Evolutionary conservation across 2,888 invertebrate species (phyloP).

Genomic region (Morpho helenor): DNA sequence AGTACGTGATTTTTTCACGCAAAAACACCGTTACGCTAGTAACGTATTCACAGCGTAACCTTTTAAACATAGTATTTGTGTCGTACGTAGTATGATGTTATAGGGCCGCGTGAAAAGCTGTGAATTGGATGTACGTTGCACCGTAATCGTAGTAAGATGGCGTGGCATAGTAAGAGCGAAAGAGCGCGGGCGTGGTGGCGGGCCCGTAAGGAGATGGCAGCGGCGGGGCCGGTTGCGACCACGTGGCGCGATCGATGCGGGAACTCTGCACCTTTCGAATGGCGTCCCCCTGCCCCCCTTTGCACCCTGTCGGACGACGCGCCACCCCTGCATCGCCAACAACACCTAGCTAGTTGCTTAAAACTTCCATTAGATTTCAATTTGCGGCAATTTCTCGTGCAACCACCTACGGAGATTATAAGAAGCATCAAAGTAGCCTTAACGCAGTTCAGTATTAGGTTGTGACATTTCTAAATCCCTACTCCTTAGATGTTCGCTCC

Average conservation of each 20-base stretch:
- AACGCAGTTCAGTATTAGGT: too few relatives aligned
- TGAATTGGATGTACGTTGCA: conserved; percentile 17
- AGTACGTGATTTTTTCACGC: too few relatives aligned
- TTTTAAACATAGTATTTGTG: not conserved
- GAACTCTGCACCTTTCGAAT: conserved; percentile 16
- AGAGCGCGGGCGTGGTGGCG: conserved; percentile 10
- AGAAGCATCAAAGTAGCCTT: too few relatives aligned
- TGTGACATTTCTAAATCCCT: too few relatives aligned
- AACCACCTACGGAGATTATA: not conserved
- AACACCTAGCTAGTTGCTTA: conserved; percentile 9
- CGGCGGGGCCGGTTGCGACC: conserved; percentile 18
- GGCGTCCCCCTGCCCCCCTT: conserved; percentile 1
- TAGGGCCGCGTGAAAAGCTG: conserved; percentile 10
- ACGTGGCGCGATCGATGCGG: conserved; percentile 32
- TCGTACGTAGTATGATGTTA: not conserved
- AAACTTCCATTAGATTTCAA: conserved; percentile 17
- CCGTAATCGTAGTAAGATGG: conserved; percentile 21
- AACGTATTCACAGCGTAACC: not conserved
- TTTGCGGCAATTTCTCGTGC: conserved; percentile 10
- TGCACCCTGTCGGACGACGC: not conserved
- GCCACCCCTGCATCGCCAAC: conserved; percentile 1
- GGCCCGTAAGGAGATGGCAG: conserved; percentile 9
- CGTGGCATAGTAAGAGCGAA: conserved; percentile 13
- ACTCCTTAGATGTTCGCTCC: too few relatives aligned
- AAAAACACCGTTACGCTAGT: too few relatives aligned